phyloP scores from a whole-genome alignment of 2,888 invertebrate genomes.

The Himalopsyche tibetana region DNA sequence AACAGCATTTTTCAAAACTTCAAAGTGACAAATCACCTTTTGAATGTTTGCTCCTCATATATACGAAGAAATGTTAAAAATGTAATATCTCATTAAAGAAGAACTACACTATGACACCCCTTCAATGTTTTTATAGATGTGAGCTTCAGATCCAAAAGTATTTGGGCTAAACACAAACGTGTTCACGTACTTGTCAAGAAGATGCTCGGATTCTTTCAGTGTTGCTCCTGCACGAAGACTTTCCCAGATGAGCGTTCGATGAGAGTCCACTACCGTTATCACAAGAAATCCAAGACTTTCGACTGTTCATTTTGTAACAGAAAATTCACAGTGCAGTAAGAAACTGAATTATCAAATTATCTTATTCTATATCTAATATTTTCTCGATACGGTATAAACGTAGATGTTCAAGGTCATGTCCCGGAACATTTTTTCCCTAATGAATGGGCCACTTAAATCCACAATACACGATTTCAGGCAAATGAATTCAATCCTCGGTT shows the following conservation, averaged over 20 bases:
- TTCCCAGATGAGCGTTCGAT: conserved; percentile 56
- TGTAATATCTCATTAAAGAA: not conserved
- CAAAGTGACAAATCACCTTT: no score
- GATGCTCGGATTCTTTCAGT: not conserved
- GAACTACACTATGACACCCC: not conserved
- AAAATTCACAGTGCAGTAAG: conserved; percentile 64
- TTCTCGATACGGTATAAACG: not conserved
- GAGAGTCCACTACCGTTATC: conserved; percentile 49
- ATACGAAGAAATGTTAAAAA: not conserved
- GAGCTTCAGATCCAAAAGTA: not conserved
- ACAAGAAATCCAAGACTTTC: conserved; percentile 56
- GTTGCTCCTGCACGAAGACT: conserved; percentile 47
- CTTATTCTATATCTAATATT: not conserved
- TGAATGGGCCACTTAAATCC: no score
- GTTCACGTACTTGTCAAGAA: not conserved
- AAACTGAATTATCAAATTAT: not conserved
- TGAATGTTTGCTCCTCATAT: no score
- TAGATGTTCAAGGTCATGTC: not conserved
- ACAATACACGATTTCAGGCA: no score
- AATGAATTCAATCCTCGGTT: no score
- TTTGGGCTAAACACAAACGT: not conserved
- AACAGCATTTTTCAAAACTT: no score
- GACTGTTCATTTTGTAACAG: conserved; percentile 61
- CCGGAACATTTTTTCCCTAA: no score
- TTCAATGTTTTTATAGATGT: not conserved